Evolutionary conservation across 1,140 invertebrate species (phyloP), one percentile per base, ranked within the genome.

Genomic region (Macrobrachium nipponense): DNA sequence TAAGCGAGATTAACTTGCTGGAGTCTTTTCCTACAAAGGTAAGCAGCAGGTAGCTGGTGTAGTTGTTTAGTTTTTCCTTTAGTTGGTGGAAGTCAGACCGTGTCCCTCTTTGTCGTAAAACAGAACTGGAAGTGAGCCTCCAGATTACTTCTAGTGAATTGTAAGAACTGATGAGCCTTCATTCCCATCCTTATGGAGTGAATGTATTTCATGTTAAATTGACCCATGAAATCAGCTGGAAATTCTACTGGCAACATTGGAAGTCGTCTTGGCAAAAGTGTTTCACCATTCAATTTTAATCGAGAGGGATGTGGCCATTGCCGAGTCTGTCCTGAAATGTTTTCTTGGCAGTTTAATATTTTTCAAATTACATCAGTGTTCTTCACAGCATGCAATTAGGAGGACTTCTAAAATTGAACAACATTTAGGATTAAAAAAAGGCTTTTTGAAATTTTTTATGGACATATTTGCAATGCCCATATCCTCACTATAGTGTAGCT

Each of bases 401-500:
- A 44, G 20, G n/a, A 17, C 51, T 51, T 44, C 75, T 15, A 18
- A 59, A 64, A 68, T 7, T 10, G 14, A 80, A 68, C 36, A n/a
- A 80, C 17, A 80, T 17, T 14, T 3, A 78, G 59, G 76, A 5
- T 59, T 58, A n/a, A 51, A 27, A 12, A 51, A 14, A 59, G 7
- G 23, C 7, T 12, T 20, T n/a, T 5, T 79, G n/a, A n/a, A 75
- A 14, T 36, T 64, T 44, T 44, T n/a, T 18, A 36, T 68, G 15
- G 8, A 18, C n/a, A 10, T 17, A 20, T n/a, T 87, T 62, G 76
- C 81, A 82, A 81, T 82, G 79, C 68, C 70, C 75, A 43, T 44
- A 81, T 87, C 60, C 60, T 66, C 44, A 80, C 84, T 86, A 86
- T 86, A 80, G 84, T 81, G 44, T 87, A 81, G 85, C 85, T 87